These are phyloP conservation scores for Seriola rivoliana DNA, from an alignment of 2,113 vertebrate species.

Conservation along the genomic window DNA sequence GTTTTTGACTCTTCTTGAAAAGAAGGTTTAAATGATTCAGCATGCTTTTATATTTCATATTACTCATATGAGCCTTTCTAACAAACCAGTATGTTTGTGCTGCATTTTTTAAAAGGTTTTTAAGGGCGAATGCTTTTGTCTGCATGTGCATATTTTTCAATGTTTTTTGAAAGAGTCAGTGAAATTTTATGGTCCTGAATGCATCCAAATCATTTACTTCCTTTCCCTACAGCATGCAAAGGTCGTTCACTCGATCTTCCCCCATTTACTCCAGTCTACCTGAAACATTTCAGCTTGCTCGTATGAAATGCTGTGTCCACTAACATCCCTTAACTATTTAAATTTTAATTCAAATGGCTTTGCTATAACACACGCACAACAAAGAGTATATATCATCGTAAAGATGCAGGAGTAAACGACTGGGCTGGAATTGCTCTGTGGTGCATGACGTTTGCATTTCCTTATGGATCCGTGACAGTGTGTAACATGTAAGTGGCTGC, in stretches of 20 bases:
- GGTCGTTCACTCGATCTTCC: constrained; percentile 42
- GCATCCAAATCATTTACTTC: constrained; percentile 44
- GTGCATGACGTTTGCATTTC: constrained; percentile 68
- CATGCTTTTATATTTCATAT: constrained; percentile 52
- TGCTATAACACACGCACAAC: constrained; percentile 63
- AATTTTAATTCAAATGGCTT: constrained; percentile 80
- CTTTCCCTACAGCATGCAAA: constrained; percentile 56
- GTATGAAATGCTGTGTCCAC: constrained; percentile 66
- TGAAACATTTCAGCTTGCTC: constrained; percentile 64
- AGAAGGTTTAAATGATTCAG: constrained; percentile 53
- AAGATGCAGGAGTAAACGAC: constrained; percentile 54
- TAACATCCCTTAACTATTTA: constrained; percentile 72
- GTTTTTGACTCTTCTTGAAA: constrained; percentile 31
- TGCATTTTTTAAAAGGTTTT: constrained; percentile 41
- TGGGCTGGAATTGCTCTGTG: constrained; percentile 54
- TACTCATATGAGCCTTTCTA: constrained; percentile 20
- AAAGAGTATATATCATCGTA: constrained; percentile 77
- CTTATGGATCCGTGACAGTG: constrained; percentile 66
- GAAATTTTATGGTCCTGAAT: constrained; percentile 28
- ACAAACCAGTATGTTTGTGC: constrained; percentile 36
- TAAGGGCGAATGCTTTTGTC: constrained; percentile 36
- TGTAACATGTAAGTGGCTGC: constrained; percentile 58
- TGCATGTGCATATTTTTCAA: constrained; percentile 56
- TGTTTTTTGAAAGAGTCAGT: constrained; percentile 38
- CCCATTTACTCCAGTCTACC: constrained; percentile 47